Evolutionary conservation across 2,113 vertebrate species (phyloP), one percentile per base, ranked within the genome.

Genomic region (Cyphomyrus discorhynchus): DNA sequence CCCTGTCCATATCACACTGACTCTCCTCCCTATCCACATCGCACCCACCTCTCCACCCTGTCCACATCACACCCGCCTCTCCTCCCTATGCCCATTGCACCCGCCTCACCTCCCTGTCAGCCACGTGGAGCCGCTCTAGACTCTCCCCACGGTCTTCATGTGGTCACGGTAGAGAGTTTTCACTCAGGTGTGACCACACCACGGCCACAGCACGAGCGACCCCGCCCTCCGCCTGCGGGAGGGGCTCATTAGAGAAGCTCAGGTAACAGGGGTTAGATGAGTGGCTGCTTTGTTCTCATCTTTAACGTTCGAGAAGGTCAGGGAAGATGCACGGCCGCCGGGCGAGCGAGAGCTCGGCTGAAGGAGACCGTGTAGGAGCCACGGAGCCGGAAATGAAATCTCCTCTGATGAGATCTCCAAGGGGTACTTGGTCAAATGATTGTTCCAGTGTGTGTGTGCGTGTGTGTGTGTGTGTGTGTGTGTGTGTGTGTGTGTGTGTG

Each of bases 341-440:
- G 58, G 85, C 1, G 5, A 19, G 47, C 50, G 3, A 35, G 31
- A 35, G 50, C 47, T 21, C 2, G 35, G 27, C 7, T 13, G 31
- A 53, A 5, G 4, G 1, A 42, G 21, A 27, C 53, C 7, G 17
- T 52, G 50, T 5, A 39, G 47, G 42, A 15, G 50, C 85, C 4
- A 19, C n/a, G 8, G 11, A 31, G 5, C 19, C 27, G 47, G 45
- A 39, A 82, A 31, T 87, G 58, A n/a, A 90, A 86, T 90, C 47
- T 86, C 21, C n/a, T 35, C 50, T 87, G 85, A 87, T 52, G 50
- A 87, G 50, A 19, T 87, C 27, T 91, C 87, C 45, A 86, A 35
- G 90, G 50, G 77, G 88, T 53, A 39, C 85, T 89, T 52, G 21
- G 88, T 80, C 31, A 80, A 77, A 89, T 31, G 66, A 21, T 77